These are phyloP conservation scores for Geopemphigus sp. DNA, from an alignment of 1,140 invertebrate genomes.

Conservation along the genomic window DNA sequence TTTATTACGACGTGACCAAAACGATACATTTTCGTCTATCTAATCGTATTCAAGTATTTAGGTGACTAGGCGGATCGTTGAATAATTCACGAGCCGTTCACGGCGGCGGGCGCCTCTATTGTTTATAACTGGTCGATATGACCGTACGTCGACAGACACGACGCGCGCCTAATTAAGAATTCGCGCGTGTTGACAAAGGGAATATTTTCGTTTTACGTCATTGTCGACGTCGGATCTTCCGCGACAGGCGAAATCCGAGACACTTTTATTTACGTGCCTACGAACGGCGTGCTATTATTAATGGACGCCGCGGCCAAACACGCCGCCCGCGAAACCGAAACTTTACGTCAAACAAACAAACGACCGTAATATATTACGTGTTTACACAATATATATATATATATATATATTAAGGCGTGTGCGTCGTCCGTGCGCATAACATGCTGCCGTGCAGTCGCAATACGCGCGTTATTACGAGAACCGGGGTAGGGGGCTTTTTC, in stretches of 20 bases:
- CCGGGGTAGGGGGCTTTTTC: too few species aligned
- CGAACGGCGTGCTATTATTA: background rate
- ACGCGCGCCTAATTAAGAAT: conserved; percentile 32
- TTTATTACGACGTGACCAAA: background rate
- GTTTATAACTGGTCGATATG: background rate
- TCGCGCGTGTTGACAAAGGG: conserved; percentile 15
- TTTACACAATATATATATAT: background rate
- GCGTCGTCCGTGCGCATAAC: too few species aligned
- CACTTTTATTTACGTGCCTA: too few species aligned
- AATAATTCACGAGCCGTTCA: conserved; percentile 22
- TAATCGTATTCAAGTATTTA: conserved; percentile 5
- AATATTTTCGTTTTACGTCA: conserved; percentile 24
- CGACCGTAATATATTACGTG: background rate
- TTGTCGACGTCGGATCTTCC: background rate
- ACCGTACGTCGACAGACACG: background rate
- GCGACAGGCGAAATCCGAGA: background rate
- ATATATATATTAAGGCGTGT: background rate
- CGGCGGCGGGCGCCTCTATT: conserved; percentile 1
- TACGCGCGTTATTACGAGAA: too few species aligned
- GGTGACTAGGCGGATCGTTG: conserved; percentile 10
- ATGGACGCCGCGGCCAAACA: background rate
- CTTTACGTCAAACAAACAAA: background rate
- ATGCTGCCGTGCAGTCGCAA: too few species aligned
- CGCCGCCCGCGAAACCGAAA: background rate
- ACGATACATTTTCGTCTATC: background rate